Evolutionary conservation across 2,113 vertebrate genomes (phyloP).

Genomic region (Psittacara wagleri): DNA sequence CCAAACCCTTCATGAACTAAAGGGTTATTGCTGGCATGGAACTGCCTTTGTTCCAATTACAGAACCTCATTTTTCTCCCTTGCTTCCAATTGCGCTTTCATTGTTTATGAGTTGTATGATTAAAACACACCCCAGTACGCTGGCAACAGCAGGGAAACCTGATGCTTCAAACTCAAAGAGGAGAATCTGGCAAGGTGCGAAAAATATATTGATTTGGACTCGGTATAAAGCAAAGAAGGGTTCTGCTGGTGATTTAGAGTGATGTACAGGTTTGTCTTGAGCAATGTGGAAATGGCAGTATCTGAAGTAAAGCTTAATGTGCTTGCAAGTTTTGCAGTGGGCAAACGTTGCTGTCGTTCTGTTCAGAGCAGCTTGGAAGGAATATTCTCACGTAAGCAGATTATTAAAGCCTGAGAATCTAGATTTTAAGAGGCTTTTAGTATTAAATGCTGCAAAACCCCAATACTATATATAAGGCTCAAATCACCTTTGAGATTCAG

Average conservation of each 20-base stretch:
- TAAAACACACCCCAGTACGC: neutral
- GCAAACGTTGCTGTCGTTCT: constrained; percentile 3
- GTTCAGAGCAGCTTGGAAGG: constrained; percentile 21
- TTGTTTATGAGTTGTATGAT: constrained; percentile 50
- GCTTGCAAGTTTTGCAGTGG: constrained; percentile 2
- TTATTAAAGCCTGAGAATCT: constrained; percentile 38
- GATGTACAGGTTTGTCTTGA: neutral
- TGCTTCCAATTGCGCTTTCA: constrained; percentile 47
- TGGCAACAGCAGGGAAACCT: constrained; percentile 48
- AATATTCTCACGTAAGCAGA: constrained; percentile 23
- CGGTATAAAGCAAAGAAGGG: neutral
- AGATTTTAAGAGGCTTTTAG: constrained; percentile 58
- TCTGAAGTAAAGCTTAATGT: neutral
- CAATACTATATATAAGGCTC: neutral
- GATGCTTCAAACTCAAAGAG: neutral
- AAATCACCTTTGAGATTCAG: neutral
- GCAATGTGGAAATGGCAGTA: neutral
- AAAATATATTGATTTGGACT: constrained; percentile 29
- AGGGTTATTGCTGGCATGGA: constrained; percentile 50
- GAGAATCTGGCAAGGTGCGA: constrained; percentile 40
- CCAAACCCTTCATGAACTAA: constrained; percentile 6
- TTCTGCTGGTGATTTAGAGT: neutral
- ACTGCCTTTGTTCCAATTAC: constrained; percentile 53
- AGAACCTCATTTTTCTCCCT: constrained; percentile 52
- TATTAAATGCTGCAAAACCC: constrained; percentile 34